phyloP scores from a whole-genome alignment of 2,113 vertebrate genomes.

The Oreochromis tanganicae region DNA sequence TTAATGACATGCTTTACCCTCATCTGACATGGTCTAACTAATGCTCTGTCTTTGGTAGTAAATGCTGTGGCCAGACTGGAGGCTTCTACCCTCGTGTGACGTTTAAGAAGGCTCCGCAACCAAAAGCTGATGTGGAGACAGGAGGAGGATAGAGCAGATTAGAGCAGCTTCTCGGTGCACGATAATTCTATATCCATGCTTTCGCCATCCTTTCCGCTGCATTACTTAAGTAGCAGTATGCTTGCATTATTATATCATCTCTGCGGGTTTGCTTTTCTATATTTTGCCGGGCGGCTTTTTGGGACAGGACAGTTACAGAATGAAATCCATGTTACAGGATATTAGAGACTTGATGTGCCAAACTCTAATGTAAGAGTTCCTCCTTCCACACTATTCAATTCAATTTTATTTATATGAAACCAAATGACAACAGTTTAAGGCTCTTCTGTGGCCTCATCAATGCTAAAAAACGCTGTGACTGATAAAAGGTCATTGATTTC shows the following conservation, averaged over 20 bases:
- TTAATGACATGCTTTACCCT: background rate
- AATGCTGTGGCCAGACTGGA: background rate
- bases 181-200: background rate
- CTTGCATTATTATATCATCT: background rate
- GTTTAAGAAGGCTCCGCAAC: too few relatives aligned
- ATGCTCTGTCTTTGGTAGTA: rapidly evolving
- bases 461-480: too few relatives aligned
- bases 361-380: rapidly evolving
- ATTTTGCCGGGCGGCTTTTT: background rate
- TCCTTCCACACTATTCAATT: rapidly evolving
- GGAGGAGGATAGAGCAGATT: background rate
- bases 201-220: background rate
- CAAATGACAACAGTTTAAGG: background rate
- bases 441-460: too few relatives aligned
- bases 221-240: background rate
- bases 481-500: too few relatives aligned
- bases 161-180: background rate
- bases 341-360: background rate
- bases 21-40: rapidly evolving
- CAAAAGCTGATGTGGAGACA: background rate
- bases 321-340: background rate
- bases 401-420: background rate
- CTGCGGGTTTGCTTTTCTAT: background rate
- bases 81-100: rapidly evolving
- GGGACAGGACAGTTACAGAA: background rate